Evolutionary conservation across 2,113 vertebrate species (phyloP).

Genomic region (Zootoca vivipara): DNA sequence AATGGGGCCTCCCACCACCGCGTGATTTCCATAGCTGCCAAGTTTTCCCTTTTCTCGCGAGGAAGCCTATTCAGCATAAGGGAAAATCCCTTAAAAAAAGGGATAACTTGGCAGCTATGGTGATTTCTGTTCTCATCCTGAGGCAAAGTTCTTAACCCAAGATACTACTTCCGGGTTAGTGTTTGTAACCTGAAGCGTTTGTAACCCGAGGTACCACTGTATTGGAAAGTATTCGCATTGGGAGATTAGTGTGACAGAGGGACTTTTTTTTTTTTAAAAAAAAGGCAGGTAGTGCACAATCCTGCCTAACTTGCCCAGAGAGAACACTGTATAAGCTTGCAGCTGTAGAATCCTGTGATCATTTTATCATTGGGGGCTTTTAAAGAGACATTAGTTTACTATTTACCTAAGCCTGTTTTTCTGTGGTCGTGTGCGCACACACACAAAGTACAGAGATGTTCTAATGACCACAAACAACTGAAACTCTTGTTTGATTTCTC

Average conservation of each 20-base stretch:
- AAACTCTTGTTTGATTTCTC: slow-evolving; percentile 28
- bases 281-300: background rate
- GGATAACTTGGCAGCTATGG: too few relatives aligned
- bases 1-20: too few relatives aligned
- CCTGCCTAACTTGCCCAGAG: background rate
- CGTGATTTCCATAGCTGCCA: too few relatives aligned
- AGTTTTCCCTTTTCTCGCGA: too few relatives aligned
- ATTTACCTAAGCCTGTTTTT: background rate
- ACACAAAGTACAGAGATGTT: background rate
- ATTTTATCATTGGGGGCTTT: background rate
- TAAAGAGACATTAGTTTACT: background rate
- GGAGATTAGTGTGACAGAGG: background rate
- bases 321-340: background rate
- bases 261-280: background rate
- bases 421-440: background rate
- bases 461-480: slow-evolving; percentile 30
- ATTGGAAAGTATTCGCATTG: background rate
- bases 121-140: too few relatives aligned
- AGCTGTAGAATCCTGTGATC: background rate
- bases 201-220: too few relatives aligned
- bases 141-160: too few relatives aligned
- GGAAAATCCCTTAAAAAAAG: too few relatives aligned
- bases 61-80: too few relatives aligned
- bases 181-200: too few relatives aligned
- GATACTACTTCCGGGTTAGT: too few relatives aligned